A percentile compares a stretch with the other conserved stretches of the same genome.
Evolutionary conservation across 1,140 invertebrate genomes (phyloP).

Genomic region (Dreissena rostriformis): DNA sequence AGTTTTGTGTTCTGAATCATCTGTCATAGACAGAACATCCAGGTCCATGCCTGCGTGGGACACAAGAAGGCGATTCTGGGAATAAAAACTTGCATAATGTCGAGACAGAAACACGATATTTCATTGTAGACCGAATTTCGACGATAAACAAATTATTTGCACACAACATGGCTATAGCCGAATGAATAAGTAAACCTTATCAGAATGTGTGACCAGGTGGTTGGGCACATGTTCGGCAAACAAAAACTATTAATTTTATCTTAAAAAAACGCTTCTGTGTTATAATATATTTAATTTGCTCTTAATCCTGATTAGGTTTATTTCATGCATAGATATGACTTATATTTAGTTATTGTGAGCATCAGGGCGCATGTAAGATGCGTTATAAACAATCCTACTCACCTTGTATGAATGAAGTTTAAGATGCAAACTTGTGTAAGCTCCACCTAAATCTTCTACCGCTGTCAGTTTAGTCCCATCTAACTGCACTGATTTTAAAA

Average conservation of each 20-base stretch:
- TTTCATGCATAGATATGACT: background rate
- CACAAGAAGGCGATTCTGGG: slow-evolving; percentile 7
- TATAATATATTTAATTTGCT: background rate
- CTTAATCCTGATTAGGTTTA: background rate
- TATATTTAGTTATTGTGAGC: too few relatives aligned
- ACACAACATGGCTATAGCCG: background rate
- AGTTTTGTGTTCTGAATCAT: background rate
- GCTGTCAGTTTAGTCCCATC: too few relatives aligned
- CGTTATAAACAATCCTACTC: too few relatives aligned
- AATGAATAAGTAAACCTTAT: background rate
- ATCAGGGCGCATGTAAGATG: too few relatives aligned
- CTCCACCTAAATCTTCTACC: too few relatives aligned
- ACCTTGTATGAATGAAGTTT: too few relatives aligned
- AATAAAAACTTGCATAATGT: background rate
- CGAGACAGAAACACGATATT: background rate
- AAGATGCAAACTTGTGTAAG: too few relatives aligned
- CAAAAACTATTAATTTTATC: too few relatives aligned
- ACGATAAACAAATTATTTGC: background rate
- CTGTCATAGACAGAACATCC: background rate
- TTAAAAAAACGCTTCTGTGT: background rate
- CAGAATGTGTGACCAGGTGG: background rate
- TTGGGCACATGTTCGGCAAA: too few relatives aligned
- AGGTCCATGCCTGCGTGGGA: background rate
- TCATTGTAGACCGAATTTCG: background rate
- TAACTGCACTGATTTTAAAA: too few relatives aligned